Evolutionary conservation across 2,888 invertebrate species (phyloP).

Genomic region (Nemoura dubitans): DNA sequence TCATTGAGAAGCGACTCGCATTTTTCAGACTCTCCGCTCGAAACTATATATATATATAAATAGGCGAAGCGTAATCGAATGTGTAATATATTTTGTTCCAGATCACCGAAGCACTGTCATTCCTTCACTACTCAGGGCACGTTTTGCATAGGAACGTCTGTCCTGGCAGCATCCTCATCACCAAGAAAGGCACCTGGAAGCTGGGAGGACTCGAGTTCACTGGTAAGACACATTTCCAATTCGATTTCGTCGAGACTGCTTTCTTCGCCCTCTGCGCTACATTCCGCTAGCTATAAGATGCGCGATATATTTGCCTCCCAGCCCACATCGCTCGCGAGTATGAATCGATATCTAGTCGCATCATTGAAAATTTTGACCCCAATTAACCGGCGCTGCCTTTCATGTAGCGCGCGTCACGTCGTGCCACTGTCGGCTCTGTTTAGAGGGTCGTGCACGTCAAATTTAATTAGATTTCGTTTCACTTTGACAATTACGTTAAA

Average conservation of each 20-base stretch:
- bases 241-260: no score
- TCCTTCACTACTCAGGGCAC: conserved; percentile 87
- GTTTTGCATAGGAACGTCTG: conserved; percentile 94
- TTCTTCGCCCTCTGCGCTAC: conserved; percentile 51
- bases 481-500: background rate
- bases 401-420: background rate
- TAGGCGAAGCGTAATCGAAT: background rate
- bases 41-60: background rate
- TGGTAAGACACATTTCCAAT: conserved; percentile 66
- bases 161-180: conserved; percentile 90
- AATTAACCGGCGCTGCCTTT: background rate
- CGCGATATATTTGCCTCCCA: background rate
- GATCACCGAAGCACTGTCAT: conserved; percentile 94
- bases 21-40: no score
- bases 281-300: conserved; percentile 8
- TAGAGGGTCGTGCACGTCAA: background rate
- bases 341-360: conserved; percentile 22
- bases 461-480: conserved; percentile 12
- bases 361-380: conserved; percentile 8
- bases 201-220: conserved; percentile 93
- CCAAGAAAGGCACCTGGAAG: conserved; percentile 95
- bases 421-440: background rate
- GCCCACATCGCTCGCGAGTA: background rate
- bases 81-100: conserved; percentile 60
- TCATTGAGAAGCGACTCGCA: no score